These are phyloP conservation scores for Adelognathus sp. DNA, from an alignment of 2,888 invertebrate genomes.

Conservation along the genomic window DNA sequence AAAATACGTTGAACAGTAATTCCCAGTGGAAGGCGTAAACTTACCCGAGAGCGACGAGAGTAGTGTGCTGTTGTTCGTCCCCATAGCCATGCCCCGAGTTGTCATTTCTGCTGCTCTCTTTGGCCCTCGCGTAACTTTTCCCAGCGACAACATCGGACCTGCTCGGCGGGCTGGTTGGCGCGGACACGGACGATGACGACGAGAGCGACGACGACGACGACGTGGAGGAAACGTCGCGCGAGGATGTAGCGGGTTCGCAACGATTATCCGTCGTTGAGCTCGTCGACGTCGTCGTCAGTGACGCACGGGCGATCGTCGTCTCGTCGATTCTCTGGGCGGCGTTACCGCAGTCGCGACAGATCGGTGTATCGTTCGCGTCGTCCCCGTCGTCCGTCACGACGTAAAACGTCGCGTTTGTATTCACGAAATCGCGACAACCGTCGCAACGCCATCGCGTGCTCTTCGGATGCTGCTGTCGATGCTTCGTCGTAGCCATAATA, in stretches of 20 bases:
- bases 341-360: conserved; percentile 62
- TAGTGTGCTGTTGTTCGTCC: conserved; percentile 52
- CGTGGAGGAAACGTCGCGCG: conserved; percentile 66
- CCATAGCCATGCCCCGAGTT: conserved; percentile 16
- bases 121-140: no score
- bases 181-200: conserved; percentile 69
- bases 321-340: conserved; percentile 9
- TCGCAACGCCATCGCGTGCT: conserved; percentile 64
- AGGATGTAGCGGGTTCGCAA: conserved; percentile 65
- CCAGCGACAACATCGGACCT: conserved; percentile 63
- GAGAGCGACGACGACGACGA: conserved; percentile 67
- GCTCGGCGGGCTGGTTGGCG: conserved; percentile 75
- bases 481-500: conserved; percentile 84
- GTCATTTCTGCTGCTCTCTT: background rate
- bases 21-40: background rate
- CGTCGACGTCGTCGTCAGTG: conserved; percentile 4
- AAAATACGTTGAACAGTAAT: background rate
- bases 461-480: conserved; percentile 62
- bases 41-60: conserved; percentile 56
- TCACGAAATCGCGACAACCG: conserved; percentile 64
- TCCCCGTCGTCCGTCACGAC: no score
- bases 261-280: conserved; percentile 47
- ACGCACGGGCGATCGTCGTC: no score
- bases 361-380: conserved; percentile 32
- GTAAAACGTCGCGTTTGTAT: no score